Percentiles rank a stretch among this genome's conserved stretches.
These are phyloP conservation scores for Baronia brevicornis DNA, from an alignment of 2,888 invertebrate species.

Conservation along the genomic window DNA sequence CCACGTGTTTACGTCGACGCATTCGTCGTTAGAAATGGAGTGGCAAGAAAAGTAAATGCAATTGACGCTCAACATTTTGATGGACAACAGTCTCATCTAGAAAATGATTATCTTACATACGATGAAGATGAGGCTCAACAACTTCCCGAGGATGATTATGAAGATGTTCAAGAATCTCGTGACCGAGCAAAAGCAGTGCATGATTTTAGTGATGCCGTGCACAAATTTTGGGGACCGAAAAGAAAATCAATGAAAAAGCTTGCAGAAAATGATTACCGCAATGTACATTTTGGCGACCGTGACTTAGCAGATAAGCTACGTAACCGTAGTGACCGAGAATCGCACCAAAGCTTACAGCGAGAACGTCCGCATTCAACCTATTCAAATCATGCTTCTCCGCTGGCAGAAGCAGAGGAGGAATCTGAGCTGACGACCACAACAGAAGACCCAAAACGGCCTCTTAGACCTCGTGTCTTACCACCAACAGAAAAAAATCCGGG, in stretches of 20 bases:
- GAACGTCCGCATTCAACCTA: constrained; percentile 31
- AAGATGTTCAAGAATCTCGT: constrained; percentile 56
- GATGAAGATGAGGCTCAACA: constrained; percentile 36
- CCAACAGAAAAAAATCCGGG: constrained; percentile 68
- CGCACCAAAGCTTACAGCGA: constrained; percentile 40
- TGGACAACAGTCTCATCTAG: constrained; percentile 29
- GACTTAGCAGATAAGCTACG: constrained; percentile 35
- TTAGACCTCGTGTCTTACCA: constrained; percentile 60
- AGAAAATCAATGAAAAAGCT: constrained; percentile 32
- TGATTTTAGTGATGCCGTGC: constrained; percentile 55
- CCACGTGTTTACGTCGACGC: constrained; percentile 66
- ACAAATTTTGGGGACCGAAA: constrained; percentile 60
- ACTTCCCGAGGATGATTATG: constrained; percentile 52
- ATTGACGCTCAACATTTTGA: constrained; percentile 45
- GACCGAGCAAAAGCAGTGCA: constrained; percentile 46
- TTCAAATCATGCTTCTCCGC: constrained; percentile 20
- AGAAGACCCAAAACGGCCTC: constrained; percentile 51
- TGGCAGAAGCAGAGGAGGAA: constrained; percentile 42
- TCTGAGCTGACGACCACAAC: constrained; percentile 60
- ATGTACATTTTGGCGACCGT: constrained; percentile 63
- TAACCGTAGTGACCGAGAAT: constrained; percentile 26
- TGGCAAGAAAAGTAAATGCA: constrained; percentile 52
- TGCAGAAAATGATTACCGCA: constrained; percentile 48
- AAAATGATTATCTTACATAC: constrained; percentile 50
- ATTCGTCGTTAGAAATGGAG: constrained; percentile 59